Evolutionary conservation across 1,140 invertebrate genomes (phyloP).

Genomic region (Eueides isabella): DNA sequence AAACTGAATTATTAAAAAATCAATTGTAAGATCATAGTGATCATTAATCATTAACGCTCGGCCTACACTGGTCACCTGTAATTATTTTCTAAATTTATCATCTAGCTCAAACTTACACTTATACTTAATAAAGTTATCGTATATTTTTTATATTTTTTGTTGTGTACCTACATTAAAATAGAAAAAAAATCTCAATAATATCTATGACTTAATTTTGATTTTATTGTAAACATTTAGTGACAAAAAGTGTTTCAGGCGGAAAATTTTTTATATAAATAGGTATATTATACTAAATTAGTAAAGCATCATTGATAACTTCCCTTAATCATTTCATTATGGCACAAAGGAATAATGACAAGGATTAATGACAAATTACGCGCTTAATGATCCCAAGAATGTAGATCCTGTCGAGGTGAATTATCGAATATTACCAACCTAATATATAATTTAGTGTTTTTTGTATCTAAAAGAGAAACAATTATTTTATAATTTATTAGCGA

Average conservation of each 20-base stretch:
- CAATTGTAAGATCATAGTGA: constrained; percentile 15
- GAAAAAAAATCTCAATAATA: no score
- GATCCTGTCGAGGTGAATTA: constrained; percentile 49
- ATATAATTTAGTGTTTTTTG: not conserved
- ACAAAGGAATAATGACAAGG: constrained; percentile 46
- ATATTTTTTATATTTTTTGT: not conserved
- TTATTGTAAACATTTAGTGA: no score
- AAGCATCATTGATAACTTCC: constrained; percentile 47
- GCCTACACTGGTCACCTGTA: constrained; percentile 12
- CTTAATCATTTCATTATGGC: constrained; percentile 70
- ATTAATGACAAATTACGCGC: constrained; percentile 66
- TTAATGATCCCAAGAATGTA: constrained; percentile 64
- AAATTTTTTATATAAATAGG: not conserved
- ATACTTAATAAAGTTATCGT: constrained; percentile 2
- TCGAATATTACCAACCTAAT: not conserved
- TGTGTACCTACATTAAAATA: no score
- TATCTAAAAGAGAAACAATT: not conserved
- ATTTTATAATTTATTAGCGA: no score
- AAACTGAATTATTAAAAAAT: not conserved
- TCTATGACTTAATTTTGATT: no score
- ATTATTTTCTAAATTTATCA: constrained; percentile 28
- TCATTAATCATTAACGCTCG: constrained; percentile 21
- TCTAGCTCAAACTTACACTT: not conserved
- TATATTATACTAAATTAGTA: constrained; percentile 5
- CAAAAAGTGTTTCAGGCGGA: no score